Conservation (phyloP, 1,140 invertebrate species). For the Aphaenogaster floridana region DNA sequence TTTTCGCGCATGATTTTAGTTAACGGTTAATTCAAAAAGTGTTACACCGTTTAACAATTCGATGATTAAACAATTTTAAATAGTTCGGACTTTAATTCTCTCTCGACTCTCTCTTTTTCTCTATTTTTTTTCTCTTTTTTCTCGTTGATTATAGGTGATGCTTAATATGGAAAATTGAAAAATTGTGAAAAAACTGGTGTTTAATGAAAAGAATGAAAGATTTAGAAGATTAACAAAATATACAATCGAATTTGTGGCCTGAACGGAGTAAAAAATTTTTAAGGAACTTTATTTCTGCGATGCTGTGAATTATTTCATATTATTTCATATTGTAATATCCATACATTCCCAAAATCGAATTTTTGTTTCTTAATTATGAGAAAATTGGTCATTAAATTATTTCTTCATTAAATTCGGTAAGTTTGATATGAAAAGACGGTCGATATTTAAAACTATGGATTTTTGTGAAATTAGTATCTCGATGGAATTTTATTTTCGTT, state of each 20-base stretch:
- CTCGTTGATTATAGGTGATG: neutral
- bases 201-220: neutral
- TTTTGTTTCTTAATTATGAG: neutral
- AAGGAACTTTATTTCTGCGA: neutral
- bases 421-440: neutral
- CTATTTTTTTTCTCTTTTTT: neutral
- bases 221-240: neutral
- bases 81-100: neutral
- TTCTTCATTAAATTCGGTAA: conserved; percentile 15
- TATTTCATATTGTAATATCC: neutral
- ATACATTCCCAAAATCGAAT: neutral
- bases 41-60: neutral
- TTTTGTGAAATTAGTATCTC: neutral
- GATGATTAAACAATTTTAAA: conserved; percentile 6
- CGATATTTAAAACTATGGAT: neutral
- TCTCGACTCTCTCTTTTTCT: neutral
- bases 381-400: conserved; percentile 6
- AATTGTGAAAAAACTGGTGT: neutral
- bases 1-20: neutral
- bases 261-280: neutral
- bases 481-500: conserved; percentile 19
- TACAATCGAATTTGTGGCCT: neutral
- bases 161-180: neutral
- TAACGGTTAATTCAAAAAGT: neutral
- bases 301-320: neutral